phyloP scores from a whole-genome alignment of 1,140 invertebrate genomes.

The Drosophila navojoa region DNA sequence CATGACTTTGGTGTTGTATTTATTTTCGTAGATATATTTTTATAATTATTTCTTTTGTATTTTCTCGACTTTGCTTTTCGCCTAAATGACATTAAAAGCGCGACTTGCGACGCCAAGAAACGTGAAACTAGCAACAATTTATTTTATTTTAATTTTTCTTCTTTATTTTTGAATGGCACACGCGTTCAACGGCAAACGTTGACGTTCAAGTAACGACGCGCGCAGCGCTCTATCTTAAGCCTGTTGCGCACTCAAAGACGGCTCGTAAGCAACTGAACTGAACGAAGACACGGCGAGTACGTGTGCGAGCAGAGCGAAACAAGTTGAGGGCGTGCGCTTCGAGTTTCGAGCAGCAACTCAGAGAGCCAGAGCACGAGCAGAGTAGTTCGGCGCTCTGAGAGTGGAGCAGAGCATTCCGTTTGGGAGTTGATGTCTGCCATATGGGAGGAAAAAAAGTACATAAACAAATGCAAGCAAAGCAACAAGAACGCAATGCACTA shows the following conservation, averaged over 20 bases:
- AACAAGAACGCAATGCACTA: conserved; percentile 44
- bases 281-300: conserved; percentile 41
- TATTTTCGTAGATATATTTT: conserved; percentile 4
- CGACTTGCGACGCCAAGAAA: conserved; percentile 41
- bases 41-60: conserved; percentile 15
- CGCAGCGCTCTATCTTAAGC: conserved; percentile 45
- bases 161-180: conserved; percentile 22
- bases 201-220: conserved; percentile 44
- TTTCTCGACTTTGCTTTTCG: conserved; percentile 12
- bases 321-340: conserved; percentile 43
- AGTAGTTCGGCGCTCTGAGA: conserved; percentile 12
- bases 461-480: conserved; percentile 49
- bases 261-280: conserved; percentile 73
- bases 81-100: conserved; percentile 44
- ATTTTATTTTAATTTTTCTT: conserved; percentile 5
- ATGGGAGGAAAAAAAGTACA: conserved; percentile 49
- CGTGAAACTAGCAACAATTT: conserved; percentile 27
- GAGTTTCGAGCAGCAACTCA: not conserved
- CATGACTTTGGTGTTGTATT: conserved; percentile 55
- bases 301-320: conserved; percentile 25
- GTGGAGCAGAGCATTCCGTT: conserved; percentile 28
- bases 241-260: conserved; percentile 75
- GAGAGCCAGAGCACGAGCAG: not conserved
- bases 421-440: conserved; percentile 42
- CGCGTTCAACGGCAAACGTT: conserved; percentile 24